Conservation (phyloP, 2,888 invertebrate genomes). For the Eristalinus sepulchralis region DNA sequence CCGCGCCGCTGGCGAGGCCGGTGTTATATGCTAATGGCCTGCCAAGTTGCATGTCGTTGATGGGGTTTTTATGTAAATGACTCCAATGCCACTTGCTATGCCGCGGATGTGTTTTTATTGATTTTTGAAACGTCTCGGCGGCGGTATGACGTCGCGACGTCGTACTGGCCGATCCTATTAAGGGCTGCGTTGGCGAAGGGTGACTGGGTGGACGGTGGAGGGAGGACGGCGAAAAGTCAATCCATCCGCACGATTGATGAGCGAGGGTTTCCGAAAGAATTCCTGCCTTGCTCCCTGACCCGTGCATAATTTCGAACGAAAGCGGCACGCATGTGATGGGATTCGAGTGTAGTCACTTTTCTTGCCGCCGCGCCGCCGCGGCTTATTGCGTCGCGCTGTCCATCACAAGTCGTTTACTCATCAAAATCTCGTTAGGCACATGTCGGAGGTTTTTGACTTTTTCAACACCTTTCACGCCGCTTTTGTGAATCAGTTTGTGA, state of each 20-base stretch:
- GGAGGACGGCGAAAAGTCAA: neutral
- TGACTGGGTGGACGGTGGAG: neutral
- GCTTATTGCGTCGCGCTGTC: too few relatives aligned
- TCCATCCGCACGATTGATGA: neutral
- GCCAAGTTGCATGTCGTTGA: slow-evolving; percentile 61
- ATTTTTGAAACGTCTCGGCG: slow-evolving; percentile 29
- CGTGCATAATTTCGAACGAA: neutral
- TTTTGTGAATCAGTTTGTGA: slow-evolving; percentile 49
- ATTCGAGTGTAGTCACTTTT: neutral
- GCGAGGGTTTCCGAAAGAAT: neutral
- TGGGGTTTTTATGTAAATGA: slow-evolving; percentile 65
- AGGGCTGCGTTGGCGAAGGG: neutral
- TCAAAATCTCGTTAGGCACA: slow-evolving; percentile 61
- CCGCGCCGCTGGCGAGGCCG: neutral
- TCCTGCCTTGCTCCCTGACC: neutral
- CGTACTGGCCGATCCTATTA: slow-evolving; percentile 9
- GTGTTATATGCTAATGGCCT: slow-evolving; percentile 36
- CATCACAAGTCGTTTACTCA: slow-evolving; percentile 34
- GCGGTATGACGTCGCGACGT: neutral
- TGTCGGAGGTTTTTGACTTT: slow-evolving; percentile 33
- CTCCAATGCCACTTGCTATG: slow-evolving; percentile 44
- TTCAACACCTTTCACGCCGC: slow-evolving; percentile 38
- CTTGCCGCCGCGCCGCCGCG: neutral
- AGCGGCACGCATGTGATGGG: neutral
- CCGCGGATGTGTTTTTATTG: slow-evolving; percentile 58